Evolutionary conservation across 2,797 vertebrate species (phyloP), one percentile per base, ranked within the genome.

Genomic region (Thripadectes ignobilis): DNA sequence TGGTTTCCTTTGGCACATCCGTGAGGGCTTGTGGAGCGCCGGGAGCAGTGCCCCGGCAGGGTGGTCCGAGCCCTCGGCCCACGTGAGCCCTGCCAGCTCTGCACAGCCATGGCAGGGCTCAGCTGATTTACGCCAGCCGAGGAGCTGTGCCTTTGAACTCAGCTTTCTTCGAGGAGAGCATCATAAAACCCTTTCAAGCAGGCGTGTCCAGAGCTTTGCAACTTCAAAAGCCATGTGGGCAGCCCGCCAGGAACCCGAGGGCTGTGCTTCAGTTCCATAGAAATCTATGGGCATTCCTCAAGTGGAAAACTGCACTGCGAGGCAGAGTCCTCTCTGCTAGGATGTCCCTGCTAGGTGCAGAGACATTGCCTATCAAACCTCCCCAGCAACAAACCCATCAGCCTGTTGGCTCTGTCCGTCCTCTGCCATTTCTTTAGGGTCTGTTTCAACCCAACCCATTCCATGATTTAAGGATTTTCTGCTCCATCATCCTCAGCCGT

Each of bases 161-260:
- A 1, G 59, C 63, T 83, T 83, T 63, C 95, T 92, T 85, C 4
- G 4, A 81, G 87, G 38, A 95, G 71, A 93, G 67, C 85, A 55
- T 77, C 12, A 3, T 89, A 88, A 95, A 93, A 88, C 0, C 46
- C 81, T 92, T 76, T 46, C 82, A 89, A 89, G 93, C 88, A 94
- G 88, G 88, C 61, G 4, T 89, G 73, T 83, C 76, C 83, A 86
- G 85, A 88, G 92, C 90, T 89, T 51, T 91, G 84, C 61, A 80
- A 87, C 75, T 94, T 93, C 89, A 88, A 93, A 96, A 94, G 89
- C 83, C 76, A 75, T 6, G 30, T 20, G 74, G 93, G 89, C 82
- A 93, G 55, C 65, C 49, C 0, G 78, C 87, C 91, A 92, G 90
- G 77, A 96, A 82, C 89, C 69, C 32, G 1, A 92, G 72, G 62